Percentiles rank a stretch among this genome's conserved stretches.
Evolutionary conservation across 1,140 invertebrate genomes (phyloP).

Genomic region (Eupristina koningsbergeri): DNA sequence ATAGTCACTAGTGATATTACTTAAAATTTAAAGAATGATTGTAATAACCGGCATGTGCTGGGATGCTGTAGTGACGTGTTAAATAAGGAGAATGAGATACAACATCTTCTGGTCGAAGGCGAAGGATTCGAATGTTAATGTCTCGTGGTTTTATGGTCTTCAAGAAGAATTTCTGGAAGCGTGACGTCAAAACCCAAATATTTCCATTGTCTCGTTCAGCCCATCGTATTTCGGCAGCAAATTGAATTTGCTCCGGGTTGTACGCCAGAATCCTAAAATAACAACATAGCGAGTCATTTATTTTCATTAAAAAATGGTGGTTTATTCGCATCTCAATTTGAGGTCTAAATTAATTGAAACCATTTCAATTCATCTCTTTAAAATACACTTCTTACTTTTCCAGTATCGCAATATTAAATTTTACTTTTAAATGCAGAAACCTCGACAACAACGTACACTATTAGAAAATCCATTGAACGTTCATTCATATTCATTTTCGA

Average conservation of each 20-base stretch:
- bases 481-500: too few species aligned
- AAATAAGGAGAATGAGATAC: background rate
- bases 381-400: too few species aligned
- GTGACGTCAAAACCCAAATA: constrained; percentile 80
- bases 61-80: constrained; percentile 1
- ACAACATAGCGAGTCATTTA: constrained; percentile 50
- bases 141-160: constrained; percentile 76
- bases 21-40: constrained; percentile 20
- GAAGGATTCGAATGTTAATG: constrained; percentile 78
- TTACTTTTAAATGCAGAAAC: too few species aligned
- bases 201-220: constrained; percentile 77
- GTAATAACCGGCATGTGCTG: constrained; percentile 14
- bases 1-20: background rate
- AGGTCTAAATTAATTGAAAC: too few species aligned
- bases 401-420: too few species aligned
- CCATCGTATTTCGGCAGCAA: constrained; percentile 81
- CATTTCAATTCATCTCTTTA: too few species aligned
- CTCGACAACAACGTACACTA: too few species aligned
- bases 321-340: too few species aligned
- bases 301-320: too few species aligned
- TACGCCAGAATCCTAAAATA: constrained; percentile 78
- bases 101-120: constrained; percentile 63
- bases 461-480: too few species aligned
- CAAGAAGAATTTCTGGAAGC: constrained; percentile 85
- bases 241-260: constrained; percentile 81